Conservation (phyloP, 2,113 vertebrate species). For the Dasyurus viverrinus region DNA sequence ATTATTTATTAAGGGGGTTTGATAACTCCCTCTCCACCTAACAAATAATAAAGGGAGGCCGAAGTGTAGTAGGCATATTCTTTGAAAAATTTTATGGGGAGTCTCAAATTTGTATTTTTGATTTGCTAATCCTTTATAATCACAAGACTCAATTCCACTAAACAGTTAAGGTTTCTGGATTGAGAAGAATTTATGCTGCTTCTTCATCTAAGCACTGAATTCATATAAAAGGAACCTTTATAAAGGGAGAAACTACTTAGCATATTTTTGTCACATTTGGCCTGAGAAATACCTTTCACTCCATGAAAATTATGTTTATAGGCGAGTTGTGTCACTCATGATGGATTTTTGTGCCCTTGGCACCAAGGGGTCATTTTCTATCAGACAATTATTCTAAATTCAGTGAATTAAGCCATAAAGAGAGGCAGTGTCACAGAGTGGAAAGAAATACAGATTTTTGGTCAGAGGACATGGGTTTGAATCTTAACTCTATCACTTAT, state of each 20-base stretch:
- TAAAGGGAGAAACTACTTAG: not conserved
- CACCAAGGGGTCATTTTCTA: not conserved
- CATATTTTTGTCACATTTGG: slow-evolving; percentile 7
- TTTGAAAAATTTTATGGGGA: not conserved
- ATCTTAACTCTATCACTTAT: not conserved
- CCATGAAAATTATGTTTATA: slow-evolving; percentile 56
- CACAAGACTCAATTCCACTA: not conserved
- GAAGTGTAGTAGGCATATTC: not conserved
- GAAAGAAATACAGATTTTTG: not conserved
- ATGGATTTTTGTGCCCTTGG: slow-evolving; percentile 49
- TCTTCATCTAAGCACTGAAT: not conserved
- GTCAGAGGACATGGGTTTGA: not conserved
- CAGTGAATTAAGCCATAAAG: not conserved
- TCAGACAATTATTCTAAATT: not conserved
- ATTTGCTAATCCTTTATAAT: not conserved
- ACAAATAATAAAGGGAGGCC: not conserved
- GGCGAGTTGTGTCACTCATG: slow-evolving; percentile 52
- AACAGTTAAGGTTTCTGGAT: not conserved
- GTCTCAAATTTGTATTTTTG: not conserved
- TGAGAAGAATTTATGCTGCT: not conserved
- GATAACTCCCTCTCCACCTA: not conserved
- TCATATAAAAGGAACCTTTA: not conserved
- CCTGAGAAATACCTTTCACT: slow-evolving; percentile 14
- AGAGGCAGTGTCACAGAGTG: not conserved
- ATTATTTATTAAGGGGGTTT: not conserved